Evolutionary conservation across 92 coral and sea anemone genomes (phyloP), one percentile per base, ranked within the genome.

Genomic region (Phymanthus crucifer): DNA sequence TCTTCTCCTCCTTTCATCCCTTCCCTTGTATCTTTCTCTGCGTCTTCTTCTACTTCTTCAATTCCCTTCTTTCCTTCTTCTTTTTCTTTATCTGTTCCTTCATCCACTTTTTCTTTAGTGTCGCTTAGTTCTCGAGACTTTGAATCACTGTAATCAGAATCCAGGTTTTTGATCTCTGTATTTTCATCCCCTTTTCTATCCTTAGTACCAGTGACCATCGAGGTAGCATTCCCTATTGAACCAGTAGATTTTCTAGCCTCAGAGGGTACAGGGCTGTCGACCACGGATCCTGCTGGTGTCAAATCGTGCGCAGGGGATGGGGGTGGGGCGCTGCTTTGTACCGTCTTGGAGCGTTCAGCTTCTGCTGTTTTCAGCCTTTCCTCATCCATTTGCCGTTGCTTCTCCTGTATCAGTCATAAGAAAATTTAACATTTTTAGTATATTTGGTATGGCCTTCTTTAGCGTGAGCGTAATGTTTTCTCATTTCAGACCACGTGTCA

Each of bases 331-430:
- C 84, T 90, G 81, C 89, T 85, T 70, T 75, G 89, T 14, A 84
- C 94, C 27, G 97, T 82, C 58, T 80, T 80, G 13, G 83, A 66
- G 31, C 92, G 84, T 47, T 66, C 91, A 6, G 69, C 52, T 32
- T 73, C 50, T 19, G 76, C 76, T 47, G 71, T 78, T 43, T 75
- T 56, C 32, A 40, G 83, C 65, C 78, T 75, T 29, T 75, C 80
- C 67, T 89, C 91, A 71, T 77, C 85, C 36, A 54, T 83, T 17
- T 80, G 82, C 68, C 89, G 72, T 31, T 89, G 93, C 74, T 89
- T 78, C 38, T 85, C 87, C 82, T 86, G 76, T 6, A 12, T 73
- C n/a, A 54, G 24, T 19, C 11, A 6, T 1, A n/a, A 21, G 29
- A 54, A 54, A 54, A 54, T 54, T 1, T 9, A 14, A 54, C 21